Evolutionary conservation across 2,113 vertebrate species (phyloP).

Genomic region (Lynx canadensis): DNA sequence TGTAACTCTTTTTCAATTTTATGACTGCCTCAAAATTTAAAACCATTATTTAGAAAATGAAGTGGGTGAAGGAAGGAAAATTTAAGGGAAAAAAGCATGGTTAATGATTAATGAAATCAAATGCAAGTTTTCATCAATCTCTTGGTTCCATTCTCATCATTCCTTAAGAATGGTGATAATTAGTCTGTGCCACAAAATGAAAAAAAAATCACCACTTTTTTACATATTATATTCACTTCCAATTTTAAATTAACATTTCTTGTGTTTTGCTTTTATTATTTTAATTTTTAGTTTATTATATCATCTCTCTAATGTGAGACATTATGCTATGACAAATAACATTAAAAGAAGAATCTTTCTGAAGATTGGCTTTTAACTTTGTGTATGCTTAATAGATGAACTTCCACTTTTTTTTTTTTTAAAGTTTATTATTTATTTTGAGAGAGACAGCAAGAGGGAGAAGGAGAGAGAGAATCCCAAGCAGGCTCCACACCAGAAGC

Average conservation of each 20-base stretch:
- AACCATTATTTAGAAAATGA: background rate
- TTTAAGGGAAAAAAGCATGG: background rate
- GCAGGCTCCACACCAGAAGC: background rate
- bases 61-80: background rate
- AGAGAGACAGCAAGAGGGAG: background rate
- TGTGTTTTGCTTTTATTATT: background rate
- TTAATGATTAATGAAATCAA: conserved; percentile 25
- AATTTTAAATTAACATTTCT: conserved; percentile 34
- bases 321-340: background rate
- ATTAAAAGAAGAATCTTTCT: background rate
- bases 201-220: conserved; percentile 22
- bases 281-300: conserved; percentile 11
- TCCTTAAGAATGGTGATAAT: conserved; percentile 19
- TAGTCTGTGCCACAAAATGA: background rate
- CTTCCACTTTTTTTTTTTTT: background rate
- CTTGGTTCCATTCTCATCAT: background rate
- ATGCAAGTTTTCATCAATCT: background rate
- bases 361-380: conserved; percentile 36
- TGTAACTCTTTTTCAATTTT: background rate
- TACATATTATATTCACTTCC: background rate
- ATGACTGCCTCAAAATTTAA: background rate
- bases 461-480: background rate
- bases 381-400: background rate
- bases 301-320: background rate
- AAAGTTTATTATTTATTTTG: background rate